Conservation (phyloP, 1,140 invertebrate species). For the Rhyzopertha dominica region DNA sequence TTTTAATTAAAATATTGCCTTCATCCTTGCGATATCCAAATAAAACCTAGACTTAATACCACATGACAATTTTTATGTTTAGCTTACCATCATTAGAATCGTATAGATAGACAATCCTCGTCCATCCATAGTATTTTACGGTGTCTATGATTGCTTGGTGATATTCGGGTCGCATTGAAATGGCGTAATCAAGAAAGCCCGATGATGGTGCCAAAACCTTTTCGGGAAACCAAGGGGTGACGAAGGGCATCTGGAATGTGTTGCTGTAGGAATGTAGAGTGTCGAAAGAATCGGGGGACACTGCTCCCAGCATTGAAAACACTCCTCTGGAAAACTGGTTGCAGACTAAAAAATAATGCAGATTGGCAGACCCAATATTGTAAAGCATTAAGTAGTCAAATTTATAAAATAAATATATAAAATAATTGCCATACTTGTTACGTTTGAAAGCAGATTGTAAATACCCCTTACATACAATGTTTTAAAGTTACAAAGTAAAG, state of each 20-base stretch:
- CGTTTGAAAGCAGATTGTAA: too few relatives aligned
- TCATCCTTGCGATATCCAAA: too few relatives aligned
- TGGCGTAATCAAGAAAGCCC: conserved; percentile 79
- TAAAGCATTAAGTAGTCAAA: too few relatives aligned
- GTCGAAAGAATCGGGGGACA: conserved; percentile 88
- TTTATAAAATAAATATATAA: too few relatives aligned
- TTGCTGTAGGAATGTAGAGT: conserved; percentile 93
- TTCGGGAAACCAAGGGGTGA: conserved; percentile 89
- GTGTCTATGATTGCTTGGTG: conserved; percentile 90
- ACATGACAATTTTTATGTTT: too few relatives aligned
- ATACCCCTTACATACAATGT: too few relatives aligned
- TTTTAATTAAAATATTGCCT: too few relatives aligned
- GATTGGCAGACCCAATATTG: too few relatives aligned
- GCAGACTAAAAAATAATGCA: conserved; percentile 69
- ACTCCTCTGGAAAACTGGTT: conserved; percentile 86
- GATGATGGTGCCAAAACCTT: conserved; percentile 82
- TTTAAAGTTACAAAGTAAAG: too few relatives aligned
- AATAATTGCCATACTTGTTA: too few relatives aligned
- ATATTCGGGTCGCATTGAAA: conserved; percentile 92
- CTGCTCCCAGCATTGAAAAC: conserved; percentile 84
- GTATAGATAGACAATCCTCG: conserved; percentile 89
- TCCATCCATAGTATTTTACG: conserved; percentile 87
- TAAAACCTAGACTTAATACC: too few relatives aligned
- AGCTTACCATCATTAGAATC: conserved; percentile 94
- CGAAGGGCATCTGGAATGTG: conserved; percentile 93